Conservation (phyloP, 2,888 invertebrate genomes). For the Sarcophaga subvicina region DNA sequence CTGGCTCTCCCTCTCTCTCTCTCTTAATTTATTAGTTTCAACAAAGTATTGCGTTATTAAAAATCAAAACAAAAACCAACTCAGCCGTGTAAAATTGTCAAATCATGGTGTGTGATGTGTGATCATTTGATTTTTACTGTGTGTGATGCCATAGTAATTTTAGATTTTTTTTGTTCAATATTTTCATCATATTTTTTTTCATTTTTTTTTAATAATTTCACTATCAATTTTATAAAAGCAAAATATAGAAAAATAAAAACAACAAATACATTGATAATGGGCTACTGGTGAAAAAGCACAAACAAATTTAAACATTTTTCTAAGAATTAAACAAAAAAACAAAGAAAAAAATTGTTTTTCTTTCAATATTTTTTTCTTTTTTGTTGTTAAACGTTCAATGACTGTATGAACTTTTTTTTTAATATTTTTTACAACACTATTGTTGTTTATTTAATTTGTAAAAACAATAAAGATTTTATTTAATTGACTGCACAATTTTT, state of each 20-base stretch:
- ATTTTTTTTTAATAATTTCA: slow-evolving; percentile 18
- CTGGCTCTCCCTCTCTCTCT: no score
- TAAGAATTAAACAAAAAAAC: slow-evolving; percentile 21
- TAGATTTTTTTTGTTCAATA: not conserved
- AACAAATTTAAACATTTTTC: not conserved
- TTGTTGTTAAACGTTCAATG: slow-evolving; percentile 41
- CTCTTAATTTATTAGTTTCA: not conserved
- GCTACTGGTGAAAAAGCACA: slow-evolving; percentile 2
- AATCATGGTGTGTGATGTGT: not conserved
- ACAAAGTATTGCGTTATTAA: not conserved
- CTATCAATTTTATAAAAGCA: slow-evolving; percentile 18
- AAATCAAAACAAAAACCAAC: not conserved
- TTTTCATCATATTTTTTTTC: not conserved
- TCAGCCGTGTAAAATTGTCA: not conserved
- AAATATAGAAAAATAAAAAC: not conserved
- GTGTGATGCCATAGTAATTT: not conserved
- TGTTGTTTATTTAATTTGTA: slow-evolving; percentile 33
- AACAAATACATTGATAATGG: not conserved
- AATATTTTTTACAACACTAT: slow-evolving; percentile 4
- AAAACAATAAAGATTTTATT: slow-evolving; percentile 54
- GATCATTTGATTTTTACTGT: slow-evolving; percentile 3
- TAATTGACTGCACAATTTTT: not conserved
- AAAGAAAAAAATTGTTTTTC: slow-evolving; percentile 10
- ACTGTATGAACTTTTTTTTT: slow-evolving; percentile 20
- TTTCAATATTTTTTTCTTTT: not conserved